A percentile compares a stretch with the other conserved stretches of the same genome.
Evolutionary conservation across 2,113 vertebrate species (phyloP).

Genomic region (Ictidomys tridecemlineatus): DNA sequence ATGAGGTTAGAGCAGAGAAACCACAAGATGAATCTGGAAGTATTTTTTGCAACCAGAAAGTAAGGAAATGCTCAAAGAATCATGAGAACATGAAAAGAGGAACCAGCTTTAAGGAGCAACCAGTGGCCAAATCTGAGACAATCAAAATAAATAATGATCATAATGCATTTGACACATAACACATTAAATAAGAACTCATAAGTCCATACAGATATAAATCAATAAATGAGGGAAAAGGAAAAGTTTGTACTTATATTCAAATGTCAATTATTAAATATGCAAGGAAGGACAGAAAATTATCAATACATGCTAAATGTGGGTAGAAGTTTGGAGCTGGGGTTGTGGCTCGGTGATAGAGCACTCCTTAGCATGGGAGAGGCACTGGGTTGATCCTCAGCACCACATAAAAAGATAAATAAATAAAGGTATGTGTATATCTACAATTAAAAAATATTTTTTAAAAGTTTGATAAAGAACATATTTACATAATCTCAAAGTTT

Average conservation of each 20-base stretch:
- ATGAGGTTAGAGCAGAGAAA: not conserved
- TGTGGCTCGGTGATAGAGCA: no score
- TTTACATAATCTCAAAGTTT: constrained; percentile 35
- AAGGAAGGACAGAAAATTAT: constrained; percentile 13
- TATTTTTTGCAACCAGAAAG: not conserved
- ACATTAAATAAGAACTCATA: not conserved
- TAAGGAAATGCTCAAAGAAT: not conserved
- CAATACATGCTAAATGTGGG: not conserved
- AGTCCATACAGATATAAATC: not conserved
- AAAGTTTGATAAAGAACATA: constrained; percentile 10
- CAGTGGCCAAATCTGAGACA: not conserved
- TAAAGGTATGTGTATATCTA: no score
- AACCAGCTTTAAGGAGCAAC: not conserved
- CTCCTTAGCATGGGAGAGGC: no score
- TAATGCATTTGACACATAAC: not conserved
- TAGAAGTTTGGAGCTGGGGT: not conserved
- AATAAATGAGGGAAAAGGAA: not conserved
- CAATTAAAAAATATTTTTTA: no score
- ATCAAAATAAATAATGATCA: constrained; percentile 13
- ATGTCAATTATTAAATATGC: not conserved
- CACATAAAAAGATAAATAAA: no score
- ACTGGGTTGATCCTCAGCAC: no score
- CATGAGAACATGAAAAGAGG: not conserved
- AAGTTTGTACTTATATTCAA: not conserved
- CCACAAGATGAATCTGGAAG: not conserved